Base-by-base conservation (phyloP, 2,888 invertebrate species). In the Bimastos eiseni region DNA sequence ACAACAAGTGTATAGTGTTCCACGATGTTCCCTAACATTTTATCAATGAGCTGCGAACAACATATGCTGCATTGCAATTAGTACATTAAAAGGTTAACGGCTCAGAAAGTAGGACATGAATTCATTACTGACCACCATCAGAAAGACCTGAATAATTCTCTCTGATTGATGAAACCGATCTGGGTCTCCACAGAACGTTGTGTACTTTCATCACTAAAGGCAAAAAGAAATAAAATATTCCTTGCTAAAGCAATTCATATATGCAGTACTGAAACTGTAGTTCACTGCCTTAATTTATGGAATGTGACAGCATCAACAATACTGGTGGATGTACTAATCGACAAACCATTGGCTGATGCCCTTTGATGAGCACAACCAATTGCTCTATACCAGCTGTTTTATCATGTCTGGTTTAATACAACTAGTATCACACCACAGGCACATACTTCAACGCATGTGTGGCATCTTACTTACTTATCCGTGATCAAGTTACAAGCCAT, bases 71-170 rank as follows among this genome's bases (percentile, higher is more conserved):
- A n/a, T n/a, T n/a, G n/a, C n/a, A n/a, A n/a, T n/a, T n/a, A n/a
- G n/a, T n/a, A n/a, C n/a, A n/a, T n/a, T n/a, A n/a, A n/a, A n/a
- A n/a, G n/a, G n/a, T 49, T 24, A 49, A 21, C 24, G 49, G 21
- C 49, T 33, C 2, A 36, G 33, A 33, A 34, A 84, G 5, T 41
- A 13, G 41, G 41, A 41, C 1, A 83, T 33, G 83, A 83, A 21
- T 34, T 36, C 19, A 36, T 86, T 36, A 70, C 70, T 70, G n/a
- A n/a, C n/a, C 4, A 70, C 70, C 70, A n/a, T 70, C 70, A 70
- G 70, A 70, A 4, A n/a, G n/a, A 70, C 70, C n/a, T n/a, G 70
- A 70, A n/a, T 86, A 86, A 86, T 86, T 86, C n/a, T 86, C 86
- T 37, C 86, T 86, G 70, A 70, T 70, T 8, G 70, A 70, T 11